Evolutionary conservation across 2,113 vertebrate species (phyloP).

Genomic region (Sinocyclocheilus anshuiensis): DNA sequence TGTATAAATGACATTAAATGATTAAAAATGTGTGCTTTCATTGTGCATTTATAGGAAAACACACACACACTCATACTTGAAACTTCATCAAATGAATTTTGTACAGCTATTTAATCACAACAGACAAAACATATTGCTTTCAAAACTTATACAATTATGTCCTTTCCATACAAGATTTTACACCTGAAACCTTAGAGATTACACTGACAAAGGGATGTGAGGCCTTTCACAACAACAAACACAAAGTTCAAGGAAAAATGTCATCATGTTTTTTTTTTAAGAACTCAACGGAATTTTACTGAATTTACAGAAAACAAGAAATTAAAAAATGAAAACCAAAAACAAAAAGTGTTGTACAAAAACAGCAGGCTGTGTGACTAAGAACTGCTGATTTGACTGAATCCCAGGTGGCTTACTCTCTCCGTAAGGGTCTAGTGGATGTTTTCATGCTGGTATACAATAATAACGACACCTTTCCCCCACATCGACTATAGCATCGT

Average conservation of each 20-base stretch:
- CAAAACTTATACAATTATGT: no score
- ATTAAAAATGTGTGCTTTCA: not conserved
- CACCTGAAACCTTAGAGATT: no score
- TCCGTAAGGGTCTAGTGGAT: slow-evolving; percentile 11
- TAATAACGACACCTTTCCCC: not conserved
- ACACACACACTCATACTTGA: no score
- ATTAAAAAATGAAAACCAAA: not conserved
- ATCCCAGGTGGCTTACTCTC: slow-evolving; percentile 1
- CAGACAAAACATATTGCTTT: no score
- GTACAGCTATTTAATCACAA: no score
- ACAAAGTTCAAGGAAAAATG: not conserved
- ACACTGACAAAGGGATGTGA: not conserved
- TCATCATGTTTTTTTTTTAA: not conserved
- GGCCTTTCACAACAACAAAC: not conserved
- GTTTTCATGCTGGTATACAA: slow-evolving; percentile 18
- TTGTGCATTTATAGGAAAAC: not conserved
- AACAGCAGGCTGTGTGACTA: not conserved
- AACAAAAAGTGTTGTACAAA: not conserved
- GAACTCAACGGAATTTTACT: slow-evolving; percentile 1
- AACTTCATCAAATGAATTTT: no score
- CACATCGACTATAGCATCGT: not conserved
- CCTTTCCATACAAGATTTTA: no score
- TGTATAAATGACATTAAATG: not conserved
- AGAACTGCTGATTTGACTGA: slow-evolving; percentile 23
- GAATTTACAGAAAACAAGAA: slow-evolving; percentile 19